Conservation (phyloP, 1,140 invertebrate species). For the Agraylea sexmaculata region DNA sequence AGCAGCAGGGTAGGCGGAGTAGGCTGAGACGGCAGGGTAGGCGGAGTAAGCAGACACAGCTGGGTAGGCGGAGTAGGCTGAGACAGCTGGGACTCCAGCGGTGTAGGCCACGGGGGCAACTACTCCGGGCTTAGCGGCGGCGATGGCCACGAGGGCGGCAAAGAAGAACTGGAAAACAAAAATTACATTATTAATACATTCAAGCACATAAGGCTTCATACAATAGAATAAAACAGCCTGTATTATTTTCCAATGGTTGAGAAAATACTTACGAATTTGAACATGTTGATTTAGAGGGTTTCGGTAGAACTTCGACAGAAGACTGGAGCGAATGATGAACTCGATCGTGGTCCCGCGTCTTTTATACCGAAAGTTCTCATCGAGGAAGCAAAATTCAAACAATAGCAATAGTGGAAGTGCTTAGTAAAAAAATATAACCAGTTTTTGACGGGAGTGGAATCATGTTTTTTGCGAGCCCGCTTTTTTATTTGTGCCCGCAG, state of each 20-base stretch:
- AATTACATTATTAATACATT: constrained; percentile 2
- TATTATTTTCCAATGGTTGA: constrained; percentile 1
- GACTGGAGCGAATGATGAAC: too few relatives aligned
- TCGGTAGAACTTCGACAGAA: too few relatives aligned
- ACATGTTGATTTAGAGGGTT: constrained; percentile 17
- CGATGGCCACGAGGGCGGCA: constrained; percentile 37
- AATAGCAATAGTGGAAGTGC: too few relatives aligned
- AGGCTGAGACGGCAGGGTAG: constrained; percentile 13
- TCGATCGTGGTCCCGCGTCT: too few relatives aligned
- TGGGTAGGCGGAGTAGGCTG: constrained; percentile 20
- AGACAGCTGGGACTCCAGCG: constrained; percentile 20
- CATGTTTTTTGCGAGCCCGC: too few relatives aligned
- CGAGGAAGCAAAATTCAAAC: too few relatives aligned
- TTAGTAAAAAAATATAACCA: too few relatives aligned
- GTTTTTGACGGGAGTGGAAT: too few relatives aligned
- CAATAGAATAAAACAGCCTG: background rate
- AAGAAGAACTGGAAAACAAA: constrained; percentile 32
- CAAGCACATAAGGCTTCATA: background rate
- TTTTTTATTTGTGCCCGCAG: too few relatives aligned
- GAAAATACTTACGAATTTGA: constrained; percentile 22
- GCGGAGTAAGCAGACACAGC: constrained; percentile 12
- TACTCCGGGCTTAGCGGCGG: constrained; percentile 36
- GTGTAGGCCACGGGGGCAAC: constrained; percentile 24
- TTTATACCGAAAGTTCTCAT: too few relatives aligned
- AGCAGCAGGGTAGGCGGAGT: constrained; percentile 12